phyloP scores from a whole-genome alignment of 2,797 vertebrate genomes.

The Pelobates cultripes region DNA sequence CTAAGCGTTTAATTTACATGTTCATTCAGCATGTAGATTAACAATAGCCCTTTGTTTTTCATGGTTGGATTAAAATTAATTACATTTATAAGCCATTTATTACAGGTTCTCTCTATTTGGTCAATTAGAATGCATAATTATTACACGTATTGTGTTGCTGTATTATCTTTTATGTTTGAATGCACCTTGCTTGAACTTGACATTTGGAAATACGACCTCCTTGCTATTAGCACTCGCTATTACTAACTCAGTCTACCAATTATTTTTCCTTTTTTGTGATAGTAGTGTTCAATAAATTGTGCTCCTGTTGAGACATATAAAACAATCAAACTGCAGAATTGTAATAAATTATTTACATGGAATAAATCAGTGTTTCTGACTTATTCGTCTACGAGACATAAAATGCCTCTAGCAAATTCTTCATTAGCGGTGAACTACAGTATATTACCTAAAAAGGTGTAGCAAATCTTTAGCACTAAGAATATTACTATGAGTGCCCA shows the following conservation, averaged over 20 bases:
- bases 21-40: neutral
- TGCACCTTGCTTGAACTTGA: slow-evolving; percentile 21
- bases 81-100: slow-evolving; percentile 7
- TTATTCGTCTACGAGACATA: slow-evolving; percentile 24
- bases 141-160: neutral
- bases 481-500: too few species aligned
- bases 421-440: slow-evolving; percentile 21
- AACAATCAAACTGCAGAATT: slow-evolving; percentile 45
- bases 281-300: slow-evolving; percentile 49
- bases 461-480: neutral
- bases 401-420: slow-evolving; percentile 17
- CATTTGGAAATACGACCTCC: slow-evolving; percentile 44
- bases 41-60: neutral
- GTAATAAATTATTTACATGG: slow-evolving; percentile 48
- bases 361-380: slow-evolving; percentile 38
- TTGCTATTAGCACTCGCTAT: slow-evolving; percentile 37
- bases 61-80: slow-evolving; percentile 14
- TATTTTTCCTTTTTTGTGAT: slow-evolving; percentile 33
- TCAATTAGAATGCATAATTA: slow-evolving; percentile 34
- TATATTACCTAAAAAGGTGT: slow-evolving; percentile 3
- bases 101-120: slow-evolving; percentile 27
- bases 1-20: neutral
- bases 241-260: slow-evolving; percentile 38
- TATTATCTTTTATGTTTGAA: slow-evolving; percentile 26
- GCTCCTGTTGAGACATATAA: slow-evolving; percentile 42